Percentiles rank a stretch among this genome's conserved stretches.
Conservation (phyloP, 1,140 invertebrate genomes). For the Antheraea pernyi region DNA sequence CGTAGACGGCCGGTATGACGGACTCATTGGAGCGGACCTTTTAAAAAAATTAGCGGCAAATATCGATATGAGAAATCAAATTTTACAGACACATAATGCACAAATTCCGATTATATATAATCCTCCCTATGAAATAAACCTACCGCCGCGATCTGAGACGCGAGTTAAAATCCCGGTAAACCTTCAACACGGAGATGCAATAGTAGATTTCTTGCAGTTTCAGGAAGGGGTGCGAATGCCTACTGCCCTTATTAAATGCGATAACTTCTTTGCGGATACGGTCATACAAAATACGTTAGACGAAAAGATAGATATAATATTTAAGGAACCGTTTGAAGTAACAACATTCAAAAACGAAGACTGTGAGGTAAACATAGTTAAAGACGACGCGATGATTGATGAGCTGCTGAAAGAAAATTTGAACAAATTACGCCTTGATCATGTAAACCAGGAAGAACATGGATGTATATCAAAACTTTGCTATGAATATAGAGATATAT, state of each 20-base stretch:
- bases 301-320: conserved; percentile 8
- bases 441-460: conserved; percentile 32
- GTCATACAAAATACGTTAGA: conserved; percentile 18
- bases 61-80: conserved; percentile 28
- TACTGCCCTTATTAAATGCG: conserved; percentile 14
- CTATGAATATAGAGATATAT: conserved; percentile 37
- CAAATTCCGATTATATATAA: conserved; percentile 22
- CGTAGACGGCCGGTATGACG: conserved; percentile 30
- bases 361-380: conserved; percentile 1
- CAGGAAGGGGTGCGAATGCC: conserved; percentile 17
- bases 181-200: conserved; percentile 16
- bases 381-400: not conserved
- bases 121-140: conserved; percentile 10
- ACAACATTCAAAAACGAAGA: conserved; percentile 9
- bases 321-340: conserved; percentile 13
- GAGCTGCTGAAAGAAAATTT: conserved; percentile 24
- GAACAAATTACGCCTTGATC: conserved; percentile 29
- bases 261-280: conserved; percentile 12
- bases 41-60: conserved; percentile 30
- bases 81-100: conserved; percentile 22
- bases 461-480: conserved; percentile 28
- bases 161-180: conserved; percentile 18
- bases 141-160: conserved; percentile 17
- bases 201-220: conserved; percentile 17
- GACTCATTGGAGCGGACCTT: conserved; percentile 36